Conservation (phyloP, 2,888 invertebrate genomes). For the Saturnia pavonia region DNA sequence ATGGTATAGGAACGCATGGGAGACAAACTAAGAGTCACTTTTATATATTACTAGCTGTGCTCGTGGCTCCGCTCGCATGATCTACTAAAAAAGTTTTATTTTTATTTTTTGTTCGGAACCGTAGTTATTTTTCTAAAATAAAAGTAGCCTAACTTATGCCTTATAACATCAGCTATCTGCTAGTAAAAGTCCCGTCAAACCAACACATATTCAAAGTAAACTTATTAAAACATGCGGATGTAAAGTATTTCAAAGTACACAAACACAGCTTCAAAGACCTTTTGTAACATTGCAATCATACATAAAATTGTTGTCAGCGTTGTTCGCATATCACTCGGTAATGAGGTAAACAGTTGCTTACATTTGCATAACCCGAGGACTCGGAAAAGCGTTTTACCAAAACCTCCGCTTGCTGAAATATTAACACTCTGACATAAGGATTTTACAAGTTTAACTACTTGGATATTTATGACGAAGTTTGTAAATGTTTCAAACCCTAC, state of each 20-base stretch:
- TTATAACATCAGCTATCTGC: too few relatives aligned
- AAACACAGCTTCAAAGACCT: slow-evolving; percentile 28
- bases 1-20: too few relatives aligned
- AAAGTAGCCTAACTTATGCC: too few relatives aligned
- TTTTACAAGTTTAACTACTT: slow-evolving; percentile 19
- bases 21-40: too few relatives aligned
- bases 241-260: slow-evolving; percentile 16
- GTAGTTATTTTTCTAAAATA: too few relatives aligned
- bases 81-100: too few relatives aligned
- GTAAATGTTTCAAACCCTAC: slow-evolving; percentile 12
- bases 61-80: too few relatives aligned
- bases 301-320: slow-evolving; percentile 31
- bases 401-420: slow-evolving; percentile 20
- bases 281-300: slow-evolving; percentile 30
- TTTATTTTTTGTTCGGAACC: too few relatives aligned
- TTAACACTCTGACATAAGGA: slow-evolving; percentile 17
- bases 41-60: too few relatives aligned
- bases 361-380: slow-evolving; percentile 30
- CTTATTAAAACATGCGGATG: slow-evolving; percentile 28
- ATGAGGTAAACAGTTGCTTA: slow-evolving; percentile 28
- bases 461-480: slow-evolving; percentile 15
- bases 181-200: too few relatives aligned
- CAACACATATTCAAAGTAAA: not conserved
- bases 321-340: slow-evolving; percentile 32
- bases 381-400: slow-evolving; percentile 27